A percentile compares a stretch with the other conserved stretches of the same genome.
These are phyloP conservation scores for Dendroctonus valens DNA, from an alignment of 1,140 invertebrate genomes.

Conservation along the genomic window DNA sequence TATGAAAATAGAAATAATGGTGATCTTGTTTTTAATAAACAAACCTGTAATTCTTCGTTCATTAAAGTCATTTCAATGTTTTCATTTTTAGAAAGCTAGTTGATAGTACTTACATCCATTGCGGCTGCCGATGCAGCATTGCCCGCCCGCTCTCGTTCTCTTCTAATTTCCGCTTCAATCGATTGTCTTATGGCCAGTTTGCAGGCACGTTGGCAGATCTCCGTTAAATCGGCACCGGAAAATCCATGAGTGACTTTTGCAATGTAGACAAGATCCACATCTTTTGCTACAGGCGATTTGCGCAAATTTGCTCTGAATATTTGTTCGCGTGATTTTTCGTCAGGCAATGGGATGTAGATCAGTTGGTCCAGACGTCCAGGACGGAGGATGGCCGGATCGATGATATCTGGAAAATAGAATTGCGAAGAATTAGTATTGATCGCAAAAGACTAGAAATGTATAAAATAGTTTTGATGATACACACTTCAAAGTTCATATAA, in stretches of 20 bases:
- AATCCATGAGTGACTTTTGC: slow-evolving; percentile 97
- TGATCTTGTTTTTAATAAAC: too few relatives aligned
- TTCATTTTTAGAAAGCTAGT: too few relatives aligned
- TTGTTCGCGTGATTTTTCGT: slow-evolving; percentile 94
- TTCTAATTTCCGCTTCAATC: slow-evolving; percentile 92
- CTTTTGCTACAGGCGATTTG: slow-evolving; percentile 95
- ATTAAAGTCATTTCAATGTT: too few relatives aligned
- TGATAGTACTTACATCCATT: slow-evolving; percentile 87
- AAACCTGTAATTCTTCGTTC: too few relatives aligned
- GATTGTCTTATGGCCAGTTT: slow-evolving; percentile 98
- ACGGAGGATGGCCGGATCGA: slow-evolving; percentile 97
- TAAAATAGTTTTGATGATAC: not conserved
- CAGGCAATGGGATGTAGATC: slow-evolving; percentile 99
- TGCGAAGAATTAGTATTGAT: not conserved
- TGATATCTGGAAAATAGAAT: slow-evolving; percentile 72
- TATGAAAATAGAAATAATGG: too few relatives aligned
- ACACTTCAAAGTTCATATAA: not conserved
- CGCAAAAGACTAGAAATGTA: slow-evolving; percentile 1
- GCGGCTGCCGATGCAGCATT: slow-evolving; percentile 71
- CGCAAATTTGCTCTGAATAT: slow-evolving; percentile 95
- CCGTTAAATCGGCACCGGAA: slow-evolving; percentile 98
- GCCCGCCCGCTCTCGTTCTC: slow-evolving; percentile 80
- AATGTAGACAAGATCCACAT: slow-evolving; percentile 92
- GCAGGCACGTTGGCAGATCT: slow-evolving; percentile 99
- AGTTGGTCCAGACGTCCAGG: slow-evolving; percentile 98